Conservation (phyloP, 2,113 vertebrate species). For the Lipophrys pholis region DNA sequence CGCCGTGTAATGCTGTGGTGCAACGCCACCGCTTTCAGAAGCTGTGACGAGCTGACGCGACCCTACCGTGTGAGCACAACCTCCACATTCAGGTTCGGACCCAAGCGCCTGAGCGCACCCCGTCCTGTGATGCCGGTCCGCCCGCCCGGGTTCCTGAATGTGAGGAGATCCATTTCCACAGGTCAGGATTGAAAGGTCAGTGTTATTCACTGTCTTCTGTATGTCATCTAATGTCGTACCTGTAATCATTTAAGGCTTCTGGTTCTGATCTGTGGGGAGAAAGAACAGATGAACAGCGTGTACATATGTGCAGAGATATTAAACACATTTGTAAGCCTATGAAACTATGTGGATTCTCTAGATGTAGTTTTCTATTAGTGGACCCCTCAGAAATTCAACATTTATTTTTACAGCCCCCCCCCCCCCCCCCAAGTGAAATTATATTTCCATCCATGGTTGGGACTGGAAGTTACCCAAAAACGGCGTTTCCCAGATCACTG, state of each 20-base stretch:
- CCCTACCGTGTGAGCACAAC: conserved; percentile 89
- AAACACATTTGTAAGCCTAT: too few relatives aligned
- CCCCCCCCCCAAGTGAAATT: too few relatives aligned
- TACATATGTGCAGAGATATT: not conserved
- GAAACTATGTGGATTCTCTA: too few relatives aligned
- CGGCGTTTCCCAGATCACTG: too few relatives aligned
- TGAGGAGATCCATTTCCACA: conserved; percentile 19
- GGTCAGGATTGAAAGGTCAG: not conserved
- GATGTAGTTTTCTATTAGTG: too few relatives aligned
- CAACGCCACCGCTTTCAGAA: not conserved
- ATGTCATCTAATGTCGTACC: conserved; percentile 56
- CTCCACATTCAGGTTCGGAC: conserved; percentile 88
- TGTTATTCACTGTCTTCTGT: conserved; percentile 2
- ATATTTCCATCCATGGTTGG: too few relatives aligned
- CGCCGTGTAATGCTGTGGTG: not conserved
- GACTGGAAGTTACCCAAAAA: too few relatives aligned
- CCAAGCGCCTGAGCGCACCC: conserved; percentile 86
- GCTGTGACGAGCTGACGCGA: fast-evolving
- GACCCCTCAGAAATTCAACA: too few relatives aligned
- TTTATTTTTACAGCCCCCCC: too few relatives aligned
- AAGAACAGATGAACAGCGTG: conserved; percentile 5
- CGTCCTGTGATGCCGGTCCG: conserved; percentile 90
- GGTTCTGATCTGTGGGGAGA: conserved; percentile 62
- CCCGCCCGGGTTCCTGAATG: conserved; percentile 90
- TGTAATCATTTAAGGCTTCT: conserved; percentile 61